Percentiles rank a stretch among this genome's conserved stretches.
Evolutionary conservation across 2,888 invertebrate species (phyloP).

Genomic region (Himalopsyche japonica): DNA sequence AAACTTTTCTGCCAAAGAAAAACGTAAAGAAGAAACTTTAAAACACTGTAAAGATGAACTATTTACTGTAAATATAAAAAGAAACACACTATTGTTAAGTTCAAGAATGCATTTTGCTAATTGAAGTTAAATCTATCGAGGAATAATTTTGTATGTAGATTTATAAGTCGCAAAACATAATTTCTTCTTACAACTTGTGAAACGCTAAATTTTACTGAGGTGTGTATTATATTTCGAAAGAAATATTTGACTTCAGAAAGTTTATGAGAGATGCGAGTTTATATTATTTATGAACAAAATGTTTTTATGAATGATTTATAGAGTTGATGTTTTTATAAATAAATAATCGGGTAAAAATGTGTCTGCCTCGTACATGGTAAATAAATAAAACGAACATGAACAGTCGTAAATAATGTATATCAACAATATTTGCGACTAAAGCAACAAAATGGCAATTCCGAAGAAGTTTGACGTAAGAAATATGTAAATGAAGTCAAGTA

Average conservation of each 20-base stretch:
- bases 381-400: neutral
- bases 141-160: neutral
- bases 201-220: neutral
- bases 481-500: conserved; percentile 26
- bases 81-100: too few species aligned
- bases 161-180: neutral
- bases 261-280: neutral
- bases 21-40: too few species aligned
- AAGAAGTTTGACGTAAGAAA: conserved; percentile 2
- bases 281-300: neutral
- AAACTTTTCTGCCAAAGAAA: too few species aligned
- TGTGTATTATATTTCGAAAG: neutral
- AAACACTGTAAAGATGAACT: too few species aligned
- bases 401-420: neutral
- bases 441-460: conserved; percentile 2
- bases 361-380: neutral
- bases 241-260: neutral
- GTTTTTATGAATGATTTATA: neutral
- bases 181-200: neutral
- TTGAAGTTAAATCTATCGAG: too few species aligned
- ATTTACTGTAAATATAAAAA: too few species aligned
- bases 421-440: neutral
- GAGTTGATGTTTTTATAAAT: neutral
- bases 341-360: neutral
- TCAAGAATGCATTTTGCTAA: too few species aligned